Base-by-base conservation (phyloP, 2,888 invertebrate species). In the Hydrotaea diabolus region DNA sequence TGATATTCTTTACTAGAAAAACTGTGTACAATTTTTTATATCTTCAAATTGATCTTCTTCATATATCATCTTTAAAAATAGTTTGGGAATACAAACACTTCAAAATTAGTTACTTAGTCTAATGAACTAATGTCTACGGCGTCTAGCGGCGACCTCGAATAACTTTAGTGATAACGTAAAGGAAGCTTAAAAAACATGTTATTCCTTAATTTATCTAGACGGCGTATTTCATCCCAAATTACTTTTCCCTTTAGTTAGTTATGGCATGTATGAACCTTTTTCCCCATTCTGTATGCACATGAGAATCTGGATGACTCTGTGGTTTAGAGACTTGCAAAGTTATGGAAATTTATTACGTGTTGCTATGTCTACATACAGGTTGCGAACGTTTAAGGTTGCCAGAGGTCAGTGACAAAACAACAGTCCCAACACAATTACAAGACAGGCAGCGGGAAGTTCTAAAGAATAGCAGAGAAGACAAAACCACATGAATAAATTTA, bases 261-360 rank as follows among this genome's bases (percentile, higher is more conserved):
- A 49, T 49, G 49, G n/a, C n/a, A n/a, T n/a, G n/a, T n/a, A n/a
- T 39, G 1, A 9, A 64, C 36, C 36, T 8, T 36, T 36, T 15
- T 57, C 3, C 8, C 9, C 36, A 4, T 7, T 31, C 3, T 31
- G 31, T 31, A 64, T 36, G 36, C 36, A 31, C 39, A 73, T 73
- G 73, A 66, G 78, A 79, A 79, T 79, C 72, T 73, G 78, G 73
- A 73, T 69, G 66, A 55, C 19, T 59, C 73, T 84, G 81, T 64
- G 81, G 78, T 84, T 84, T 76, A 8, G 15, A 43, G 64, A 64
- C 66, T 11, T 46, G 57, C 62, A 55, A 49, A 36, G 81, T 49
- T 78, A 72, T 43, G 13, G 57, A 73, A 43, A 81, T 69, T 77
- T 46, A 43, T 46, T 76, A 66, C 62, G 59, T 62, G 81, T 77